phyloP scores from a whole-genome alignment of 2,797 vertebrate species.

The Pangasius sanitwongsei region DNA sequence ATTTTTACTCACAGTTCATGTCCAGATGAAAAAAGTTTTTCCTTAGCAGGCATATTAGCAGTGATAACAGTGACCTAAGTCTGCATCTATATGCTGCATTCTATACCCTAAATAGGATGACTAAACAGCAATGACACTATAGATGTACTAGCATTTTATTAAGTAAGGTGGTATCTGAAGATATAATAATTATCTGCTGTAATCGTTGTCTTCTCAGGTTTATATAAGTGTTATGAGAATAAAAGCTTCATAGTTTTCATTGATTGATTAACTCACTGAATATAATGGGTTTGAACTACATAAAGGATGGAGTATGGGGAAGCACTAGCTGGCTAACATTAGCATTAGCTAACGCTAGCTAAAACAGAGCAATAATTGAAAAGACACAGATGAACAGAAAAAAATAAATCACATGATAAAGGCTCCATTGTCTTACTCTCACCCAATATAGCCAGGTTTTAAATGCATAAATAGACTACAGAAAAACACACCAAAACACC shows the following conservation, averaged over 20 bases:
- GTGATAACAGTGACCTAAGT: not conserved
- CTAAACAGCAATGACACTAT: not conserved
- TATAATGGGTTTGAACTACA: not conserved
- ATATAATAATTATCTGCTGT: not conserved
- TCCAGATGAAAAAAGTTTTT: not conserved
- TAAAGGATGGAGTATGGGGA: not conserved
- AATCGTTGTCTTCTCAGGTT: not conserved
- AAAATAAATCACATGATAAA: not conserved
- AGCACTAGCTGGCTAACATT: not conserved
- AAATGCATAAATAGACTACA: not conserved
- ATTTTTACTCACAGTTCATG: not conserved
- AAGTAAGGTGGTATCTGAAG: not conserved
- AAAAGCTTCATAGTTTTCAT: not conserved
- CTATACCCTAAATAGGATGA: not conserved
- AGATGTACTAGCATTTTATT: not conserved
- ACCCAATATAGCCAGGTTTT: not conserved
- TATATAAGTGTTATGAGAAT: not conserved
- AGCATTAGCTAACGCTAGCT: not conserved
- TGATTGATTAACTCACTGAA: not conserved
- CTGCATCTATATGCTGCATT: not conserved
- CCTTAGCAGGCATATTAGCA: not conserved
- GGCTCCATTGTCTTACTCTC: not conserved
- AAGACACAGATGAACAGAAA: not conserved
- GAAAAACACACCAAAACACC: not conserved
- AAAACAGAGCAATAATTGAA: not conserved